Base-by-base conservation (phyloP, 2,113 vertebrate genomes). In the Tor tambroides region DNA sequence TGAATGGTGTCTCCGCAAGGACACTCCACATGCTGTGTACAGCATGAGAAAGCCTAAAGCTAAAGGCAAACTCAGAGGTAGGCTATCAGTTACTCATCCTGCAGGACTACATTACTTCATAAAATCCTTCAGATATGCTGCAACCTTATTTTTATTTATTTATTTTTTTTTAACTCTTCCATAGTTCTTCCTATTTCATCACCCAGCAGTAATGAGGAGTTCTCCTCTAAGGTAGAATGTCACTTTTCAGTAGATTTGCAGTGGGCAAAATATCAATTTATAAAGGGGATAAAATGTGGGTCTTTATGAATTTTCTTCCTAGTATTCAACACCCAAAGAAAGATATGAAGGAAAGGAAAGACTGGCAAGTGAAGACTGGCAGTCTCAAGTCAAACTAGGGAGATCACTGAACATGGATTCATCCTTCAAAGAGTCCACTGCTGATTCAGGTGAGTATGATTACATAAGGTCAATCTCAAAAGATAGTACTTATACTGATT, bases 141-240 rank as follows among this genome's bases (percentile, higher is more conserved):
- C 15, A n/a, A 7, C 67, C 7, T 78, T 54, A 43, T 72, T 21
- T 69, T 7, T 8, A 14, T 28, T 2, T 63, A 2, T 1, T 28
- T 15, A n/a, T 5, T 4, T 61, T 28, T 4, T 4, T 19, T 4
- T 21, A 2, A 26, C 38, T 21, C 77, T n/a, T 17, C n/a, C 23
- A 21, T 41, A 95, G 95, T 95, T 85, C 63, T 95, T 14, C 95
- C 94, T 10, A 10, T 95, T 87, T 95, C 95, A 0, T 94, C 94
- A 79, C 91, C 93, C 0, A 94, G 94, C 90, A 92, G 93, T 41
- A 92, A 89, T 2, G 93, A 95, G 21, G 90, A 91, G 23, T 30
- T 46, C 1, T 49, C 17, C 7, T 59, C 65, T 41, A 87, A 90
- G 89, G 89, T 90, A 78, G 5, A 8, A 7, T 14, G 17, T 2